These are phyloP conservation scores for Gadus macrocephalus DNA, from an alignment of 2,113 vertebrate genomes.

Conservation along the genomic window DNA sequence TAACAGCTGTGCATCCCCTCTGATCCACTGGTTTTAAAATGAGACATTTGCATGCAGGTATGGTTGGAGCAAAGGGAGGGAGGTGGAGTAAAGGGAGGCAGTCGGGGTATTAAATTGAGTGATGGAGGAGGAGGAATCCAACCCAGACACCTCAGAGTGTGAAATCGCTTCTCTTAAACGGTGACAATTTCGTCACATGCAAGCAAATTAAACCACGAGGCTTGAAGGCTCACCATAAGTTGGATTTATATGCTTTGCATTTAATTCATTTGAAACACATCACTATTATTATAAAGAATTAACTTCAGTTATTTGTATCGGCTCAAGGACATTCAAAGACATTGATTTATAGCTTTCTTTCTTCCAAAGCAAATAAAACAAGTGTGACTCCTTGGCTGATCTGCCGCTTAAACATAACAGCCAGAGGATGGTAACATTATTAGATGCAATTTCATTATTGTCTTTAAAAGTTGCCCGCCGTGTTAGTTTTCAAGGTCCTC, in stretches of 20 bases:
- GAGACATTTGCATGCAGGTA: no score
- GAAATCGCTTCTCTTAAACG: conserved; percentile 3
- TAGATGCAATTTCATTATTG: conserved; percentile 61
- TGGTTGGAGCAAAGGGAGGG: no score
- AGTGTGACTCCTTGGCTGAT: conserved; percentile 45
- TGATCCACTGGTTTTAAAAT: no score
- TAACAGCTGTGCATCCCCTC: no score
- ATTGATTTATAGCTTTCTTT: conserved; percentile 43
- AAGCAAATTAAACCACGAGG: conserved; percentile 23
- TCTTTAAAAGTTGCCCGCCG: conserved; percentile 43
- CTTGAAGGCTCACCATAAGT: conserved; percentile 19
- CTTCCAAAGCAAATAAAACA: conserved; percentile 48
- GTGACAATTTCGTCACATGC: conserved; percentile 16
- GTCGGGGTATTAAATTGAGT: no score
- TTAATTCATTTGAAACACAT: conserved; percentile 31
- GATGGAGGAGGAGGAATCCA: not conserved
- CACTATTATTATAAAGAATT: conserved; percentile 6
- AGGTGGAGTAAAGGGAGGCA: no score
- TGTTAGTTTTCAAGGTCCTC: conserved; percentile 59
- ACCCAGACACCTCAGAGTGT: not conserved
- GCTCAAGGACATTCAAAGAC: conserved; percentile 29
- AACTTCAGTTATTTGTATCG: conserved; percentile 33
- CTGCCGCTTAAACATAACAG: conserved; percentile 55
- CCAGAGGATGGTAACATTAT: conserved; percentile 49
- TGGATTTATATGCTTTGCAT: conserved; percentile 16